Evolutionary conservation across 2,113 vertebrate species (phyloP).

Genomic region (Callithrix jacchus): DNA sequence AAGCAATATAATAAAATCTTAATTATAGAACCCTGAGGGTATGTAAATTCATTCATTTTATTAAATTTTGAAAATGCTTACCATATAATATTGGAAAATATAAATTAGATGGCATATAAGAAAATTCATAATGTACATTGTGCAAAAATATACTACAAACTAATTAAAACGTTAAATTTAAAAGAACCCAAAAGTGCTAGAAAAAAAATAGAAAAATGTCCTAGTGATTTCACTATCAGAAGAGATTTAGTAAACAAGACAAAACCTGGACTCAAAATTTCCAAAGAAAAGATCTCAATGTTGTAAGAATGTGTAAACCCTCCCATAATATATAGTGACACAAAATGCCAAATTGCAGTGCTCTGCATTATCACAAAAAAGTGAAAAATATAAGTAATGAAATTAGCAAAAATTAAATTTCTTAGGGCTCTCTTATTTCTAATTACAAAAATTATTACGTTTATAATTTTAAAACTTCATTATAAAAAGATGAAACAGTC

Average conservation of each 20-base stretch:
- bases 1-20: background rate
- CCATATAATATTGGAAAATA: background rate
- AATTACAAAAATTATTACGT: background rate
- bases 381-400: background rate
- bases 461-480: background rate
- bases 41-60: background rate
- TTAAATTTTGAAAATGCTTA: background rate
- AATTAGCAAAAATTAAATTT: background rate
- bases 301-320: background rate
- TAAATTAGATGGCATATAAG: background rate
- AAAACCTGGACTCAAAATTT: background rate
- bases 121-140: background rate
- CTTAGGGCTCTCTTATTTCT: background rate
- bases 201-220: background rate
- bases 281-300: background rate
- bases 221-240: background rate
- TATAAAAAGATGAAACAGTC: background rate
- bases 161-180: background rate
- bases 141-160: background rate
- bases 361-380: background rate
- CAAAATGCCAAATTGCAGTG: background rate
- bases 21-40: background rate
- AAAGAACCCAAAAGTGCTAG: background rate
- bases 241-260: background rate
- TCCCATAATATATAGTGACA: background rate